Evolutionary conservation across 2,888 invertebrate species (phyloP).

Genomic region (Priocnemis perturbator): DNA sequence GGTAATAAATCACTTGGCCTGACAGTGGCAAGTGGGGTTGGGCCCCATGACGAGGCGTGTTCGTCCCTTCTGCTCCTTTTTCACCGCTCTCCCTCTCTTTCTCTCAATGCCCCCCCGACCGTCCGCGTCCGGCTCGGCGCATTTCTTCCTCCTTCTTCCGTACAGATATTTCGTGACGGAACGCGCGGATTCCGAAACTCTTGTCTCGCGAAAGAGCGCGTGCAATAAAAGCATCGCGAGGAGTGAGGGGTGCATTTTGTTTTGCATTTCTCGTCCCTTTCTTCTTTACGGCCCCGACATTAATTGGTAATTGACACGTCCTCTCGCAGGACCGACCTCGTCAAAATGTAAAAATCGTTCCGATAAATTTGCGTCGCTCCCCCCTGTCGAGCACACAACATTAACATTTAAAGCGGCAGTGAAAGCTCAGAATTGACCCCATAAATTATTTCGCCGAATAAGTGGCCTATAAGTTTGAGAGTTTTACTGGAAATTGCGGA

Average conservation of each 20-base stretch:
- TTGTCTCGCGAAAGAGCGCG: not conserved
- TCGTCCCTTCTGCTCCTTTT: conserved; percentile 25
- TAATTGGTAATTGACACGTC: too few relatives aligned
- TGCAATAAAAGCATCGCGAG: not conserved
- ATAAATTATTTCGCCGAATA: too few relatives aligned
- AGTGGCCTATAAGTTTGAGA: too few relatives aligned
- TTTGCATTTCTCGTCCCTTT: too few relatives aligned
- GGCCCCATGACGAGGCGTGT: conserved; percentile 54
- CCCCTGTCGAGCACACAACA: too few relatives aligned
- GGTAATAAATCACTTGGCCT: conserved; percentile 64
- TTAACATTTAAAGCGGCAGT: too few relatives aligned
- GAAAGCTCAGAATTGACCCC: too few relatives aligned
- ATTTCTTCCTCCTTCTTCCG: not conserved
- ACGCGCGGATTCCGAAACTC: not conserved
- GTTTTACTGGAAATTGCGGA: not conserved
- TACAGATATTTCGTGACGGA: not conserved
- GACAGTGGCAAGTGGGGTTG: conserved; percentile 64
- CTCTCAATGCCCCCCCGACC: not conserved
- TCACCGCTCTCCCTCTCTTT: conserved; percentile 2
- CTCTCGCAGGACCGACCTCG: too few relatives aligned
- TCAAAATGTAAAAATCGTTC: too few relatives aligned
- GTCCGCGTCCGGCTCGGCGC: not conserved
- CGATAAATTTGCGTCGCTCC: too few relatives aligned
- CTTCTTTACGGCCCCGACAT: too few relatives aligned
- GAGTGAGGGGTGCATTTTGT: not conserved